Percentiles rank a stretch among this genome's conserved stretches.
These are phyloP conservation scores for Ophion obscuratus DNA, from an alignment of 2,888 invertebrate species.

Conservation along the genomic window DNA sequence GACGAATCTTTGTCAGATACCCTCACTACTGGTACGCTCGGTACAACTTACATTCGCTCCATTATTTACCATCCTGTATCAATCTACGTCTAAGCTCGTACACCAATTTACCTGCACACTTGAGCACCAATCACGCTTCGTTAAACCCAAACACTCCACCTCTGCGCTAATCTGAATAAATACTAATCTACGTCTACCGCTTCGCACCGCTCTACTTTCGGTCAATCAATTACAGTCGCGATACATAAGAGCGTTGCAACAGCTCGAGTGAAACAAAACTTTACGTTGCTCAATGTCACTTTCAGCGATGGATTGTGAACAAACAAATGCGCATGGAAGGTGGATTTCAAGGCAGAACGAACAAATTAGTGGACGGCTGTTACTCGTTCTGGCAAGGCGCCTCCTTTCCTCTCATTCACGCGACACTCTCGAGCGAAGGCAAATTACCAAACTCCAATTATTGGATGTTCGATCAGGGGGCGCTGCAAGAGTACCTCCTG, in stretches of 20 bases:
- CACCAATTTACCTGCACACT: neutral
- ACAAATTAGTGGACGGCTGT: conserved; percentile 99
- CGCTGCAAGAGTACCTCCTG: conserved; percentile 97
- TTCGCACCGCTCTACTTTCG: too few relatives aligned
- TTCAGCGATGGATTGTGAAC: conserved; percentile 93
- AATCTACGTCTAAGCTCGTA: neutral
- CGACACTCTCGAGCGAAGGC: conserved; percentile 87
- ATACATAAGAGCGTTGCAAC: too few relatives aligned
- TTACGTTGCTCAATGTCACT: conserved; percentile 53
- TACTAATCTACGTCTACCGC: too few relatives aligned
- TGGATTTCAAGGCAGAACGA: conserved; percentile 98
- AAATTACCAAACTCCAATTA: conserved; percentile 82
- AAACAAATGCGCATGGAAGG: conserved; percentile 98
- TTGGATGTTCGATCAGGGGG: conserved; percentile 93
- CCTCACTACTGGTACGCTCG: conserved; percentile 88
- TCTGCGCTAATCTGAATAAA: too few relatives aligned
- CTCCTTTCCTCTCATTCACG: conserved; percentile 94
- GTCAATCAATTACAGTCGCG: too few relatives aligned
- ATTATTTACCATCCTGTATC: neutral
- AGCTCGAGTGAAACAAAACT: neutral
- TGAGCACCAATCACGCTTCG: too few relatives aligned
- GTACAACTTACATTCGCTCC: neutral
- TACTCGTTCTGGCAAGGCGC: conserved; percentile 99
- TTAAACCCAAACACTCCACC: too few relatives aligned
- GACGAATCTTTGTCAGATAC: conserved; percentile 90